Evolutionary conservation across 1,140 invertebrate genomes (phyloP).

Genomic region (Mylabris phalerata): DNA sequence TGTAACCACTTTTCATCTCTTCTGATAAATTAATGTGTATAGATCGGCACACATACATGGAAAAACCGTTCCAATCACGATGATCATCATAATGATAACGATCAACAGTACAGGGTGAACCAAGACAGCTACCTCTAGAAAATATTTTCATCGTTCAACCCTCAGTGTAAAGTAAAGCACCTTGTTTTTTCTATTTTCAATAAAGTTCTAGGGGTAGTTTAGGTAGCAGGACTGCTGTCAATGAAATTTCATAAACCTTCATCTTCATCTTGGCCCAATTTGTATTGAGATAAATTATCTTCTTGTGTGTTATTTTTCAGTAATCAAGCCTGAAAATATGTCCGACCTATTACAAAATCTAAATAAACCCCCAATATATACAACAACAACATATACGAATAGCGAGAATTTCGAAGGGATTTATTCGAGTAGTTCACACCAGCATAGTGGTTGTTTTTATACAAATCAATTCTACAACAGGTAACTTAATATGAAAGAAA

Average conservation of each 20-base stretch:
- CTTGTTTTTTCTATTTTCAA: not conserved
- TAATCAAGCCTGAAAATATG: slow-evolving; percentile 29
- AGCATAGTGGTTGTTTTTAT: slow-evolving; percentile 36
- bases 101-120: no score
- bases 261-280: not conserved
- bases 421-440: slow-evolving; percentile 28
- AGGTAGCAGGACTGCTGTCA: no score
- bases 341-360: slow-evolving; percentile 28
- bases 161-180: not conserved
- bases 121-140: no score
- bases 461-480: slow-evolving; percentile 31
- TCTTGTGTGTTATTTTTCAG: slow-evolving; percentile 17
- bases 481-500: not conserved
- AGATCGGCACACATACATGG: no score
- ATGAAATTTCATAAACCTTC: no score
- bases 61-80: no score
- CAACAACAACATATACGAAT: slow-evolving; percentile 18
- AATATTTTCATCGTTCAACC: no score
- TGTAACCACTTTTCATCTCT: slow-evolving; percentile 5
- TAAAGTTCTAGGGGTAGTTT: no score
- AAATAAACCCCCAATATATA: slow-evolving; percentile 25
- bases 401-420: slow-evolving; percentile 32
- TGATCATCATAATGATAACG: no score
- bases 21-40: no score
- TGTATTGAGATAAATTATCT: not conserved